Evolutionary conservation across 2,113 vertebrate species (phyloP).

Genomic region (Felis catus): DNA sequence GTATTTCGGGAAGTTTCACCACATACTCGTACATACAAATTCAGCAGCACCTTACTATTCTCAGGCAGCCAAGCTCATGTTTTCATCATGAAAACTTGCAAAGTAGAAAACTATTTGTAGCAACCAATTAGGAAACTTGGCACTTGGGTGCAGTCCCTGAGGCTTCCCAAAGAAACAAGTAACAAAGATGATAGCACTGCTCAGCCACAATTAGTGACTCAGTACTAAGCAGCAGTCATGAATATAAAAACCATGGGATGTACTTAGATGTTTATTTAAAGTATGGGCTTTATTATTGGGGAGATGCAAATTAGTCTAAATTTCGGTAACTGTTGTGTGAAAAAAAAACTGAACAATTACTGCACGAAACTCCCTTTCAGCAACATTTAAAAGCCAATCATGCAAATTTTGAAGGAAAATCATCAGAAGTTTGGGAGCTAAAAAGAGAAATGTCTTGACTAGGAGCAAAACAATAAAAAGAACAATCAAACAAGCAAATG

Average conservation of each 20-base stretch:
- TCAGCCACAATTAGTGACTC: constrained; percentile 51
- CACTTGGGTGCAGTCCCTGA: constrained; percentile 11
- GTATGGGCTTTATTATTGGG: constrained; percentile 36
- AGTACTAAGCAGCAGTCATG: constrained; percentile 34
- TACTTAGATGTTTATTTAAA: constrained; percentile 73
- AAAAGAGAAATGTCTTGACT: constrained; percentile 53
- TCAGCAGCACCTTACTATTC: not conserved
- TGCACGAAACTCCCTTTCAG: constrained; percentile 31
- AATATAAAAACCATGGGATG: constrained; percentile 2
- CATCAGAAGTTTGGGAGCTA: constrained; percentile 33
- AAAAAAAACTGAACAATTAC: constrained; percentile 55
- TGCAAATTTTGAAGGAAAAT: constrained; percentile 60
- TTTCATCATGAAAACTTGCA: not conserved
- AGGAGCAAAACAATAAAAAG: constrained; percentile 47
- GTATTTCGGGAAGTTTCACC: not conserved
- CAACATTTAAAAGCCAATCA: constrained; percentile 60
- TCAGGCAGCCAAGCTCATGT: not conserved
- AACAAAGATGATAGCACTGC: constrained; percentile 25
- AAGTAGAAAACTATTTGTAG: constrained; percentile 36
- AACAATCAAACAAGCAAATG: constrained; percentile 52
- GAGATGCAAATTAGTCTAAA: constrained; percentile 57
- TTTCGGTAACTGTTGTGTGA: constrained; percentile 44
- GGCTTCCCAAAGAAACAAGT: not conserved
- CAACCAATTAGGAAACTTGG: constrained; percentile 33
- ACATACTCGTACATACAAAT: not conserved